Evolutionary conservation across 2,113 vertebrate species (phyloP).

Genomic region (Thalassarche chlororhynchos): DNA sequence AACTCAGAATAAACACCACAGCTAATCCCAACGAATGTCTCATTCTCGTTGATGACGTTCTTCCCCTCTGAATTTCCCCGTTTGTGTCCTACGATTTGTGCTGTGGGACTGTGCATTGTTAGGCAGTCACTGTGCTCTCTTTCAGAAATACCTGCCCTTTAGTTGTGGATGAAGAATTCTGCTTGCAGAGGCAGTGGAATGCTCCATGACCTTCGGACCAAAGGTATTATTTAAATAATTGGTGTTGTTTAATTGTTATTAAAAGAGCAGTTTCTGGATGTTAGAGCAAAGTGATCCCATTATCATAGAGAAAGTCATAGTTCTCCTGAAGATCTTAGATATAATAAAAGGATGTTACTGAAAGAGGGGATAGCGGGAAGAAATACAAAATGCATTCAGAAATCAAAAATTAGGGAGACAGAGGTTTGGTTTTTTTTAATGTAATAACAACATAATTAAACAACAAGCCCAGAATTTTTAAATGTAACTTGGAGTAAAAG

Average conservation of each 20-base stretch:
- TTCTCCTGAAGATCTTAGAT: neutral
- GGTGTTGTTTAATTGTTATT: neutral
- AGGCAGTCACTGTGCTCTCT: neutral
- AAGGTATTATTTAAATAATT: conserved; percentile 29
- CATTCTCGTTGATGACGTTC: neutral
- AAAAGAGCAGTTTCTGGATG: neutral
- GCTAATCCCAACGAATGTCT: neutral
- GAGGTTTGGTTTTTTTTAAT: neutral
- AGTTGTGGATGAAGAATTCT: conserved; percentile 5
- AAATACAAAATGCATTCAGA: neutral
- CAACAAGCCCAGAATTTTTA: neutral
- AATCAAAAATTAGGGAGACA: neutral
- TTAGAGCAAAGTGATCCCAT: neutral
- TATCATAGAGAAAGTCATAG: neutral
- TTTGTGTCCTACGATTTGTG: neutral
- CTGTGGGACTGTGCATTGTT: neutral
- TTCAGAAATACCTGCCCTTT: neutral
- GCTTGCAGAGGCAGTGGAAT: conserved; percentile 20
- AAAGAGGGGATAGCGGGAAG: neutral
- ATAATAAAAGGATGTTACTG: neutral
- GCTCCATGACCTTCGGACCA: neutral
- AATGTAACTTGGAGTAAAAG: neutral
- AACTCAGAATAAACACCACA: neutral
- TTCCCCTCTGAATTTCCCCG: neutral
- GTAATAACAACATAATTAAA: neutral